Conservation (phyloP, 2,113 vertebrate genomes). For the Odontophorus gujanensis region DNA sequence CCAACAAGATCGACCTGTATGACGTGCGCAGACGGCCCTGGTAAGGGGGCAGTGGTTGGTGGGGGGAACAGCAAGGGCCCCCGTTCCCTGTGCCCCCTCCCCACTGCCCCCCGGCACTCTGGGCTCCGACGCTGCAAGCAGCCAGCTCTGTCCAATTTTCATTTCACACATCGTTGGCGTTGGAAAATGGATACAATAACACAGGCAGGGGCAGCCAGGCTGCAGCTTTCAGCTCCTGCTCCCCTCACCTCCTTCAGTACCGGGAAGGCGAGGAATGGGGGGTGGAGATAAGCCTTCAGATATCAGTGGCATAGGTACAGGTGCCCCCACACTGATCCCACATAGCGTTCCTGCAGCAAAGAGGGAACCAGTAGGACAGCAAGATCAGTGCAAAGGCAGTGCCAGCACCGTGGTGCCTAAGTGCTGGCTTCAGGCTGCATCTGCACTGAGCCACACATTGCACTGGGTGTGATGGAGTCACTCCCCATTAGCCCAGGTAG, state of each 20-base stretch:
- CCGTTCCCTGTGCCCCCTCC: not conserved
- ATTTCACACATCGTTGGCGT: constrained; percentile 75
- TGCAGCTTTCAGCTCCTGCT: not conserved
- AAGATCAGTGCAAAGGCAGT: not conserved
- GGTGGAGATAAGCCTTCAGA: not conserved
- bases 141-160: constrained; percentile 75
- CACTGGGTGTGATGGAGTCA: not conserved
- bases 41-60: constrained; percentile 76
- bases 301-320: not conserved
- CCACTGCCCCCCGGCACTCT: not conserved
- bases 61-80: not conserved
- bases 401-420: not conserved
- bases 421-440: not conserved
- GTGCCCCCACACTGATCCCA: not conserved
- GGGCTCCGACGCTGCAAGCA: not conserved
- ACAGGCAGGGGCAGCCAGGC: constrained; percentile 36
- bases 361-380: not conserved
- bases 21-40: constrained; percentile 96
- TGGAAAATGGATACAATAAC: constrained; percentile 71
- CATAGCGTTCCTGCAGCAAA: not conserved
- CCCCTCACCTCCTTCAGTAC: not conserved
- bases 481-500: not conserved
- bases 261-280: not conserved
- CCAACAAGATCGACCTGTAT: constrained; percentile 98
- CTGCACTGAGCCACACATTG: not conserved